Conservation (phyloP, 2,113 vertebrate species). For the Etheostoma cragini region DNA sequence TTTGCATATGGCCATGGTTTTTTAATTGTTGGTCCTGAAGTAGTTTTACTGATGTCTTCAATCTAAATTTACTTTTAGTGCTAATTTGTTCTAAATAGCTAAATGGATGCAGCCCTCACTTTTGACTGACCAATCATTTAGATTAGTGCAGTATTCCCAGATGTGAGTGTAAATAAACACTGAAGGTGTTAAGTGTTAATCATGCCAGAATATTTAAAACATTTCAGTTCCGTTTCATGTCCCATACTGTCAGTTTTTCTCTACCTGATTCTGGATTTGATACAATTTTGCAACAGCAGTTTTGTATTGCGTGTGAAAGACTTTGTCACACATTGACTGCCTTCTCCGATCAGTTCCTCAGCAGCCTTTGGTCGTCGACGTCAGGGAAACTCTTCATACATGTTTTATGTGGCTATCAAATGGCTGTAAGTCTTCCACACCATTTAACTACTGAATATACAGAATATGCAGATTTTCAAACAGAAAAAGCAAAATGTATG, state of each 20-base stretch:
- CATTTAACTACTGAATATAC: conserved; percentile 78
- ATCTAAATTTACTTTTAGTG: background rate
- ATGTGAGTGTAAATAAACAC: background rate
- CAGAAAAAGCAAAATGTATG: conserved; percentile 62
- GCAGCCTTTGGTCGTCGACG: conserved; percentile 41
- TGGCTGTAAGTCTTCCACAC: conserved; percentile 74
- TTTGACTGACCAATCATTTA: background rate
- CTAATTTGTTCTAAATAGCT: background rate
- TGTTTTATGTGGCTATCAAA: conserved; percentile 50
- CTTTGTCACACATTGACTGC: conserved; percentile 16
- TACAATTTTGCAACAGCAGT: conserved; percentile 16
- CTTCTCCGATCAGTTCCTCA: conserved; percentile 36
- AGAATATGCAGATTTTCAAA: conserved; percentile 71
- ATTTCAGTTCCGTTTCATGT: background rate
- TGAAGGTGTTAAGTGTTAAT: background rate
- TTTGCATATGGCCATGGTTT: background rate
- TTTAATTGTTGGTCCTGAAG: background rate
- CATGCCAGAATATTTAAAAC: background rate
- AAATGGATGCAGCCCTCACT: background rate
- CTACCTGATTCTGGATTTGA: conserved; percentile 7
- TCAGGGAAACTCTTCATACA: conserved; percentile 52
- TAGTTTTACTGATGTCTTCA: background rate
- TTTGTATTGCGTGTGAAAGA: conserved; percentile 36
- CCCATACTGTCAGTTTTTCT: background rate
- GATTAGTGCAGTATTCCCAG: background rate